Base-by-base conservation (phyloP, 2,113 vertebrate species). In the Chloropsis cyanopogon region DNA sequence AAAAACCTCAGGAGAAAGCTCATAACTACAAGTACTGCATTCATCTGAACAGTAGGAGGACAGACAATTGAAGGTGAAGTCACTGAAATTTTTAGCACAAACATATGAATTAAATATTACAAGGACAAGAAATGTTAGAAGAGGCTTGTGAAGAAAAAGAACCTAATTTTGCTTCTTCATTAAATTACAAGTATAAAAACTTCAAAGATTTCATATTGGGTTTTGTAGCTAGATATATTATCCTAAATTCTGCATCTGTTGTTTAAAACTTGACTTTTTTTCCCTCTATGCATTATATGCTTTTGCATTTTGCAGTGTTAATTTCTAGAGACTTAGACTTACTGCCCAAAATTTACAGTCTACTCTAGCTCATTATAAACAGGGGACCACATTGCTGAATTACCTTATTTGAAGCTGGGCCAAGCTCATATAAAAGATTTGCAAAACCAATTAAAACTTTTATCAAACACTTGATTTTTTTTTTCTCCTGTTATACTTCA, bases 31-130 rank as follows among this genome's bases (percentile, higher is more conserved):
- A 72, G 87, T 91, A 78, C 57, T 88, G 17, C 63, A 90, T 97
- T 96, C 64, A 91, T 95, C 50, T 86, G 66, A 96, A 94, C 59
- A 59, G 52, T 82, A 96, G 42, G 61, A 96, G 76, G 86, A 92
- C 77, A 97, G 80, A 92, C 70, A 97, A 93, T 65, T 97, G 93
- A 97, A 98, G 92, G 95, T 95, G 93, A 97, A 95, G 93, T 95
- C 75, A 93, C 42, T 82, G 88, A 96, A 92, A 96, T 90, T 96
- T 97, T 90, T 91, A 96, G 84, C 85, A 96, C 85, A 96, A 96
- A 85, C 56, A 77, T 50, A 93, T 91, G 75, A 97, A 97, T 97
- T 97, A 96, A 97, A 97, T 96, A 97, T 96, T 95, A 95, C 69
- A 95, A 95, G 57, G 82, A 89, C 61, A 96, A 94, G 49, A 84